Evolutionary conservation across 2,888 invertebrate species (phyloP).

Genomic region (Lasioglossum leucozonium): DNA sequence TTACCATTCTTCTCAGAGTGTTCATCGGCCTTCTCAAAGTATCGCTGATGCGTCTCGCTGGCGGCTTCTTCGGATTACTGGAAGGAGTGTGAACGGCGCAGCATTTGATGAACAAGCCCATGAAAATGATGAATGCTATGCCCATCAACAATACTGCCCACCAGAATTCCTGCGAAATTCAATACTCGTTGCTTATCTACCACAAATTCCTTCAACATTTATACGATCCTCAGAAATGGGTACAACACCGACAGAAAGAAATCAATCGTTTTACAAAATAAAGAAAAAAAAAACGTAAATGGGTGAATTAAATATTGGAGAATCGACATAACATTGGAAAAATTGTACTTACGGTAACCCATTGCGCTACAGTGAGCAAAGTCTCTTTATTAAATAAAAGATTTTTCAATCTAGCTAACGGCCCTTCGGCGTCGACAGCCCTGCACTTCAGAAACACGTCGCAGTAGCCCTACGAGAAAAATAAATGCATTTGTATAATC

Average conservation of each 20-base stretch:
- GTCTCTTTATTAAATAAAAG: slow-evolving; percentile 96
- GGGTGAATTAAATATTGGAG: no score
- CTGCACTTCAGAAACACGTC: slow-evolving; percentile 99
- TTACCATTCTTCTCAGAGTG: slow-evolving; percentile 94
- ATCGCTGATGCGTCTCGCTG: slow-evolving; percentile 96
- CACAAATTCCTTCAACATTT: background rate
- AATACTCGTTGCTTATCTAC: slow-evolving; percentile 15
- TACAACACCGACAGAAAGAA: background rate
- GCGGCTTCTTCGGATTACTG: slow-evolving; percentile 98
- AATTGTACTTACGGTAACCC: slow-evolving; percentile 90
- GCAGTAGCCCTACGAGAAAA: slow-evolving; percentile 93
- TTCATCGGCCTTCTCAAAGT: slow-evolving; percentile 96
- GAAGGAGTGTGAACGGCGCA: slow-evolving; percentile 99
- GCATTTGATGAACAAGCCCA: slow-evolving; percentile 99
- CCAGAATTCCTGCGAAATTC: slow-evolving; percentile 91
- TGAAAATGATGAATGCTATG: slow-evolving; percentile 95
- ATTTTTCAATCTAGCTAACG: slow-evolving; percentile 97
- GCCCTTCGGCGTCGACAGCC: slow-evolving; percentile 99
- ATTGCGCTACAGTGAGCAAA: slow-evolving; percentile 93
- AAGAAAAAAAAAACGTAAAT: background rate
- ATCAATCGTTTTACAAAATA: background rate
- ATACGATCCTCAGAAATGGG: background rate
- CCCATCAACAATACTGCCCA: slow-evolving; percentile 97
- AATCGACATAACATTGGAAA: background rate
- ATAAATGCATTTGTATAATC: background rate